Evolutionary conservation across 2,113 vertebrate species (phyloP), one percentile per base, ranked within the genome.

Genomic region (Brachyhypopomus gauderio): DNA sequence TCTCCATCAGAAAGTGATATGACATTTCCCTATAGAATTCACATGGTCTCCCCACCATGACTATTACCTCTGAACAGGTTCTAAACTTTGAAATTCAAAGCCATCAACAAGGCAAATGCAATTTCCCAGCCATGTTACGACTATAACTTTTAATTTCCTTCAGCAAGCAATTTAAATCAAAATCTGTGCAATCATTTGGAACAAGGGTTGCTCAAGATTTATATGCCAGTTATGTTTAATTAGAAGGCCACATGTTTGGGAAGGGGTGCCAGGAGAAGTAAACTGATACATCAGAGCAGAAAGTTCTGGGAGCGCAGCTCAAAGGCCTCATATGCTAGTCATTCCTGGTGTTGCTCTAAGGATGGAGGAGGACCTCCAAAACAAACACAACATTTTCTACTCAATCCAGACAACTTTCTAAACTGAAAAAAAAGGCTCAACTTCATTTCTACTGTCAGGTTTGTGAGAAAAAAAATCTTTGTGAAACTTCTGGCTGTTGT

Each of bases 231-330:
- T 52, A 63, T 66, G 60, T 77, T 66, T 20, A 55, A 66, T 19
- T 45, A 77, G 75, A 77, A 45, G 41, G 58, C 58, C 36, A 25
- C 59, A 36, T 76, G 59, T 76, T 23, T 20, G 41, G n/a, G 41
- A 41, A 66, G 62, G 25, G 75, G 41, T 52, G 75, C 75, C 75
- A 66, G 75, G 19, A 62, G 27, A 41, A 48, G 75, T 48, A 77
- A 77, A 52, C 59, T 45, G 75, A 77, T 77, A 77, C 41, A 3
- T 0, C 38, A 4, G 11, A 64, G 16, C 14, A 45, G 62, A 66
- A 60, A 52, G n/a, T 64, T 41, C 27, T 41, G 60, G 23, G 30
- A 48, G 75, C 4, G 0, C 9, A 7, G 16, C 60, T 77, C 60
- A 77, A 58, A 59, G 25, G 25, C 55, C 52, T 56, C 72, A 74